Percentiles rank a stretch among this genome's conserved stretches.
These are phyloP conservation scores for Enteromius treurensis DNA, from an alignment of 2,797 vertebrate species.

Conservation along the genomic window DNA sequence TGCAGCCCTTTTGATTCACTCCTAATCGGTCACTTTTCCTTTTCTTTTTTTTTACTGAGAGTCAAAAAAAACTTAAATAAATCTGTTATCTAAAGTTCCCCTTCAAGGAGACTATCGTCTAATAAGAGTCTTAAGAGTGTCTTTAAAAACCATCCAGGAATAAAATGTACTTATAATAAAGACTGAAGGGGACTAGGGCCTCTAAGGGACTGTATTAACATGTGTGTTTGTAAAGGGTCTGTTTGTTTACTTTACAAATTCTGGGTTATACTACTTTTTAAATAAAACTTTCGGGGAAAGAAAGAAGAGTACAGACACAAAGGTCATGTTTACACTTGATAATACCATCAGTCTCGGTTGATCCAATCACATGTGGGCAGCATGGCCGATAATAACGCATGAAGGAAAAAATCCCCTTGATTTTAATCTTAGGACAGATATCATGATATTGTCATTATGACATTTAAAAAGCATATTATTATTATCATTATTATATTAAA, in stretches of 20 bases:
- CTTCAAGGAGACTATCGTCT: slow-evolving; percentile 67
- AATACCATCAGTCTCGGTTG: background rate
- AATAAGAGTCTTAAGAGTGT: slow-evolving; percentile 61
- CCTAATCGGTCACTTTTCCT: background rate
- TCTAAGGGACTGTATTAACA: background rate
- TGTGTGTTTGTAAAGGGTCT: background rate
- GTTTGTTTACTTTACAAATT: background rate
- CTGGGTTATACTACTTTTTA: background rate
- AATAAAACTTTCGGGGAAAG: background rate
- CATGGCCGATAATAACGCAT: background rate
- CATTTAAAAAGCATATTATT: too few relatives aligned
- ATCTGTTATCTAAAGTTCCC: slow-evolving; percentile 76
- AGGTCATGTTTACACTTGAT: background rate
- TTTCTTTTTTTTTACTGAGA: slow-evolving; percentile 69
- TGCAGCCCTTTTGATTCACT: background rate
- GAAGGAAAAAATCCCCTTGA: background rate
- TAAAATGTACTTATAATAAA: slow-evolving; percentile 51
- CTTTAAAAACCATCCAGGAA: slow-evolving; percentile 58
- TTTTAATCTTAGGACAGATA: background rate
- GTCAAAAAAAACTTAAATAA: slow-evolving; percentile 69
- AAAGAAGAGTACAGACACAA: background rate
- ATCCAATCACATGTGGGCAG: background rate
- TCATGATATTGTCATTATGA: background rate
- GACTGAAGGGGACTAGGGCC: slow-evolving; percentile 37
- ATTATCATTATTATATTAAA: too few relatives aligned